phyloP scores from a whole-genome alignment of 2,888 invertebrate species.

The Drosophila merina region DNA sequence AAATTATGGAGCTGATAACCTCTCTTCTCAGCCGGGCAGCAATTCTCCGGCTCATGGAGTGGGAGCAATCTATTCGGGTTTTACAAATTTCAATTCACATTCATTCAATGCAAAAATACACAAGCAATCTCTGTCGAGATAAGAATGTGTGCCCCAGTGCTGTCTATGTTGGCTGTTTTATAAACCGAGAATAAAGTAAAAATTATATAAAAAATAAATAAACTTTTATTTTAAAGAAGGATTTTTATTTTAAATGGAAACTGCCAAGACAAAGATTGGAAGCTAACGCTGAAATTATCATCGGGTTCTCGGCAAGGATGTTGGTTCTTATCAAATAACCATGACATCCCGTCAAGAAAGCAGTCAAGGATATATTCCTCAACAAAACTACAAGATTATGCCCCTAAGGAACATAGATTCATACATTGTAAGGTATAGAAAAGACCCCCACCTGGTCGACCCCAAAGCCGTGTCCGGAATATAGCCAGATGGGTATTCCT shows the following conservation, averaged over 20 bases:
- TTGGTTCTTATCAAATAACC: background rate
- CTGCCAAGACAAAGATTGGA: background rate
- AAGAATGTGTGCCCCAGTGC: slow-evolving; percentile 25
- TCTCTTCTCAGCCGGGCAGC: slow-evolving; percentile 21
- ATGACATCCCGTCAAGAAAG: no score
- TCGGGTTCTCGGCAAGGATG: background rate
- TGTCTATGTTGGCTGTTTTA: background rate
- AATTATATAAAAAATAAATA: background rate
- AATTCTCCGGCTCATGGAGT: slow-evolving; percentile 26
- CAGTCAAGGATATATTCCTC: background rate
- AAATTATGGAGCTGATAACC: slow-evolving; percentile 49
- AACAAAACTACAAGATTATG: background rate
- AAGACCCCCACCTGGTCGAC: background rate
- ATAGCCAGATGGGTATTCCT: slow-evolving; percentile 22
- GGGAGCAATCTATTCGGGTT: slow-evolving; percentile 36
- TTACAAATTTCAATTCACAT: slow-evolving; percentile 66
- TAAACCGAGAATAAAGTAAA: background rate
- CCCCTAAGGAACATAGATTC: background rate
- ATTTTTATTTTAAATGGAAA: background rate
- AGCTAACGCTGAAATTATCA: background rate
- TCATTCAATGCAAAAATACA: slow-evolving; percentile 69
- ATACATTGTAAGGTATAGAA: background rate
- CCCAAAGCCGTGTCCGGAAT: background rate
- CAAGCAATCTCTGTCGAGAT: slow-evolving; percentile 13
- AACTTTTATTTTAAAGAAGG: background rate